Conservation (phyloP, 2,113 vertebrate species). For the Eira barbara region DNA sequence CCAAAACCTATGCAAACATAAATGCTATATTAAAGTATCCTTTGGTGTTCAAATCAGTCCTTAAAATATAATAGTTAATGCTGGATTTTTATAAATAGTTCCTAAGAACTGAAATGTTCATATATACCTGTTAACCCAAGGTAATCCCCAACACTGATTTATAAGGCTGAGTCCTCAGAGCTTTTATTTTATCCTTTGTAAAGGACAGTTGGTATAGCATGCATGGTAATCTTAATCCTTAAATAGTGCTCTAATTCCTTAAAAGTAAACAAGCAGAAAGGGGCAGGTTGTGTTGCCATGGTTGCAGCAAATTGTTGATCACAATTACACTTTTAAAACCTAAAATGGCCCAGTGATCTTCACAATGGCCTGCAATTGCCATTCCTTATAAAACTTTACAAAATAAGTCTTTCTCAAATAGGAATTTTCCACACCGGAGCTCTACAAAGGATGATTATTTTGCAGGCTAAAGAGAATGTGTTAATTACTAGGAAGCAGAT, state of each 20-base stretch:
- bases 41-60: background rate
- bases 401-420: background rate
- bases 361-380: background rate
- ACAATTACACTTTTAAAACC: background rate
- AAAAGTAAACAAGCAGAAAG: background rate
- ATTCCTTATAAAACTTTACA: background rate
- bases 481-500: constrained; percentile 43
- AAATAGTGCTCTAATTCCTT: constrained; percentile 1
- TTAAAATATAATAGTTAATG: background rate
- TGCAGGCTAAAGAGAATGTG: constrained; percentile 29
- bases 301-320: background rate
- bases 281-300: background rate
- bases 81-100: background rate
- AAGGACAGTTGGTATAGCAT: background rate
- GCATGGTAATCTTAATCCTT: background rate
- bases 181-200: background rate
- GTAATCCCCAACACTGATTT: background rate
- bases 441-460: constrained; percentile 6
- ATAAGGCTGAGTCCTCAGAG: background rate
- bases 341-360: background rate
- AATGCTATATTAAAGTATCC: background rate
- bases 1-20: background rate
- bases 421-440: background rate
- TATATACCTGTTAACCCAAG: background rate
- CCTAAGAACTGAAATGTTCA: background rate